A percentile compares a stretch with the other conserved stretches of the same genome.
phyloP scores from a whole-genome alignment of 2,797 vertebrate genomes.

The Sebastes oblongus region DNA sequence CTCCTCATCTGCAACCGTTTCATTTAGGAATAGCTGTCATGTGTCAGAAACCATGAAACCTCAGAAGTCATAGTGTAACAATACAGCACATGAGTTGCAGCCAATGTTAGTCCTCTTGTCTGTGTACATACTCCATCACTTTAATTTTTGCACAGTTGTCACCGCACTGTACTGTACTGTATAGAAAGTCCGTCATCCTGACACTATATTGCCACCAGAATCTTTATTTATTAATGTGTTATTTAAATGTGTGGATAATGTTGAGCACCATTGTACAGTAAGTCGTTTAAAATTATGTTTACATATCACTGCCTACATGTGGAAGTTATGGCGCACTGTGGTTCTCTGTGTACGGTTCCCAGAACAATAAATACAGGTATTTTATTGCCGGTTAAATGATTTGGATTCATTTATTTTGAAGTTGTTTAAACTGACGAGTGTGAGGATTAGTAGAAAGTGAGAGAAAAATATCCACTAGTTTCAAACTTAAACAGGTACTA shows the following conservation, averaged over 20 bases:
- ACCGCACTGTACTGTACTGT: conserved; percentile 58
- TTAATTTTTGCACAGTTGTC: conserved; percentile 57
- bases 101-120: neutral
- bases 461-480: neutral
- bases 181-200: conserved; percentile 22
- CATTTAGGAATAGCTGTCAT: conserved; percentile 42
- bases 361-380: conserved; percentile 60
- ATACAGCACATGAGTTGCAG: neutral
- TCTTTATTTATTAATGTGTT: conserved; percentile 65
- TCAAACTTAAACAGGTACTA: neutral
- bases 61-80: conserved; percentile 9
- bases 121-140: conserved; percentile 31
- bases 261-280: conserved; percentile 18
- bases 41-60: conserved; percentile 31
- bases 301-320: conserved; percentile 62
- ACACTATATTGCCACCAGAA: conserved; percentile 39
- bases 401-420: neutral
- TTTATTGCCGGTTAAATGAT: conserved; percentile 48
- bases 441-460: neutral
- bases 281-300: conserved; percentile 52
- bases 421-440: neutral
- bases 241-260: conserved; percentile 45
- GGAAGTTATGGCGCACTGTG: conserved; percentile 56
- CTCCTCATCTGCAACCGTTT: conserved; percentile 28
- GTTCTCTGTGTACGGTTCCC: conserved; percentile 50